Conservation (phyloP, 2,797 vertebrate species). For the Manis javanica region DNA sequence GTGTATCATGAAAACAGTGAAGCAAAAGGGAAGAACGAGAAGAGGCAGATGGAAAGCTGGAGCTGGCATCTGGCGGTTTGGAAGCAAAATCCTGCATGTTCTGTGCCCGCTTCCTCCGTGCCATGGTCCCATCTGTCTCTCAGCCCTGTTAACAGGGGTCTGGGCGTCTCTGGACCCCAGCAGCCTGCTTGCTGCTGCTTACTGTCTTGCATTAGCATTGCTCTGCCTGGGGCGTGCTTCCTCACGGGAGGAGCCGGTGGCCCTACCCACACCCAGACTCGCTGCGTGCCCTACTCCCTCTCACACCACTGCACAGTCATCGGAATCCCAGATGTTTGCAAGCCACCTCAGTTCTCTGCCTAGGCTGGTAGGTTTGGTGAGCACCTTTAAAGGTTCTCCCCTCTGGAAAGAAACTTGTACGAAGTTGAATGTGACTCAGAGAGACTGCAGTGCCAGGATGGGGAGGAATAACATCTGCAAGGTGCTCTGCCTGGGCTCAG, state of each 20-base stretch:
- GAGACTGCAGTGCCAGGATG: neutral
- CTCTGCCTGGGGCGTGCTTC: neutral
- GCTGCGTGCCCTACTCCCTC: neutral
- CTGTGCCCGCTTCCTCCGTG: constrained; percentile 81
- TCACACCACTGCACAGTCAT: fast-evolving
- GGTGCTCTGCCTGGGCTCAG: neutral
- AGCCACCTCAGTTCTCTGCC: neutral
- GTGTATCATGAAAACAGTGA: neutral
- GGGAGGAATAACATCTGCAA: neutral
- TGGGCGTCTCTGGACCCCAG: neutral
- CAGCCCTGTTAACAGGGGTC: neutral
- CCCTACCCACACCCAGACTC: neutral
- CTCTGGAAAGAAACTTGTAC: neutral
- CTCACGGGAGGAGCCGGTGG: neutral
- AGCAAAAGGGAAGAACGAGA: constrained; percentile 63
- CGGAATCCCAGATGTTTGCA: neutral
- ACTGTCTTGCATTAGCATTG: fast-evolving
- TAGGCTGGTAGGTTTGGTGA: neutral
- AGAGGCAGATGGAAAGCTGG: constrained; percentile 85
- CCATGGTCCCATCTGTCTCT: constrained; percentile 68
- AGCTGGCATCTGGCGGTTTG: constrained; percentile 84
- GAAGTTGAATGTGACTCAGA: neutral
- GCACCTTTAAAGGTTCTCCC: neutral
- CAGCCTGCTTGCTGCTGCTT: neutral
- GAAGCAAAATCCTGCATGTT: constrained; percentile 70